These are phyloP conservation scores for Cheilosia vulpina DNA, from an alignment of 2,888 invertebrate genomes.

Conservation along the genomic window DNA sequence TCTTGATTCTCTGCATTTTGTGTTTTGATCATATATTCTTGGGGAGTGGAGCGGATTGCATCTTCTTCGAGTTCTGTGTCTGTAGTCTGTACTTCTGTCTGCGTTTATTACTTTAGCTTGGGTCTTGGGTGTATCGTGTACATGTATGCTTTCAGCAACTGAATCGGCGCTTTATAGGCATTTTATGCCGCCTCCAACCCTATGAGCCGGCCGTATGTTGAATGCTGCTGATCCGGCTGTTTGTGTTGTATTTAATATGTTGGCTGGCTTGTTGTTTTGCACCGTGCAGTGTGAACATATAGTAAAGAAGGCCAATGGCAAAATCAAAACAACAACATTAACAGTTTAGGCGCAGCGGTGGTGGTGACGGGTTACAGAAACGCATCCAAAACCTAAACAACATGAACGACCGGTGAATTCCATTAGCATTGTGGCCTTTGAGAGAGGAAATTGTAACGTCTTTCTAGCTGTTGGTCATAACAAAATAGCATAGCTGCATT, in stretches of 20 bases:
- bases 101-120: conserved; percentile 34
- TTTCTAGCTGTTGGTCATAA: conserved; percentile 66
- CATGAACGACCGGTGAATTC: conserved; percentile 67
- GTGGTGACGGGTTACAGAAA: conserved; percentile 49
- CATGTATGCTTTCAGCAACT: conserved; percentile 45
- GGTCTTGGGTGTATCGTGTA: conserved; percentile 59
- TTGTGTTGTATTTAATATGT: conserved; percentile 31
- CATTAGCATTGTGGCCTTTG: conserved; percentile 63
- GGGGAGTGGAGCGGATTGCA: conserved; percentile 48
- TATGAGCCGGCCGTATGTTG: conserved; percentile 29
- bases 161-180: conserved; percentile 42
- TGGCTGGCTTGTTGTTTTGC: conserved; percentile 26
- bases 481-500: conserved; percentile 66
- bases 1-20: conserved; percentile 53
- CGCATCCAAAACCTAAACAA: conserved; percentile 63
- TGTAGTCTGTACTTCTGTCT: not conserved
- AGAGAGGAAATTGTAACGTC: conserved; percentile 68
- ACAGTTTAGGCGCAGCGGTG: conserved; percentile 17
- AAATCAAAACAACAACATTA: conserved; percentile 68
- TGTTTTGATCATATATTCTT: conserved; percentile 63
- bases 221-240: conserved; percentile 47
- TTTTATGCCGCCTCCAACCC: conserved; percentile 45
- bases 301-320: conserved; percentile 59
- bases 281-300: conserved; percentile 46
- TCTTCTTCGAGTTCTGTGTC: conserved; percentile 41